phyloP scores from a whole-genome alignment of 2,888 invertebrate genomes.

The Lingula anatina region DNA sequence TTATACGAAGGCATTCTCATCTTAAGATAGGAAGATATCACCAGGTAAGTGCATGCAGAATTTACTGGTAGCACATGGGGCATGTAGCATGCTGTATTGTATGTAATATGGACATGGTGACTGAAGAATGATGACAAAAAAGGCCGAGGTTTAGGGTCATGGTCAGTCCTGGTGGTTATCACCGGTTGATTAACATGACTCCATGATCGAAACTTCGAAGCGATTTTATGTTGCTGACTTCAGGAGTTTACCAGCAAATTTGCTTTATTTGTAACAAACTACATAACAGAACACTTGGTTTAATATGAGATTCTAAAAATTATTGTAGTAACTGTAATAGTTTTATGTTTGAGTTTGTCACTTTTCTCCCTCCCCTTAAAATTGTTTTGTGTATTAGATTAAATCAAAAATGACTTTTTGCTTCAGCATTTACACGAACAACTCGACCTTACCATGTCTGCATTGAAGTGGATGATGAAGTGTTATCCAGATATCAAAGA shows the following conservation, averaged over 20 bases:
- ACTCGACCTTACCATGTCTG: slow-evolving; percentile 87
- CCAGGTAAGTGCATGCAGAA: slow-evolving; percentile 58
- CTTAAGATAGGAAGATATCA: slow-evolving; percentile 96
- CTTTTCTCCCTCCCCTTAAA: neutral
- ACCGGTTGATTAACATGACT: too few relatives aligned
- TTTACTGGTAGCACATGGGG: too few relatives aligned
- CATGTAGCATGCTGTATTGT: too few relatives aligned
- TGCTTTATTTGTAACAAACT: too few relatives aligned
- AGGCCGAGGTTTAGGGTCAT: slow-evolving; percentile 43
- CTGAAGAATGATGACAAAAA: slow-evolving; percentile 40
- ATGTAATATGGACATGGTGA: too few relatives aligned
- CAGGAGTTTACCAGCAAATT: neutral
- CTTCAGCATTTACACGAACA: slow-evolving; percentile 85
- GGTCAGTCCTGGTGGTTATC: too few relatives aligned
- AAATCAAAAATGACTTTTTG: too few relatives aligned
- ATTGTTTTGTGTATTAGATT: too few relatives aligned
- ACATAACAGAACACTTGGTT: neutral
- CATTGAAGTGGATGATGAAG: slow-evolving; percentile 97
- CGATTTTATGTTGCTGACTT: neutral
- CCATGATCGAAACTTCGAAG: neutral
- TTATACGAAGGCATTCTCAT: slow-evolving; percentile 98
- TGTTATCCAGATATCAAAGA: slow-evolving; percentile 95
- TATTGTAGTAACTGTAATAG: neutral
- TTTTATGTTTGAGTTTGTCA: neutral
- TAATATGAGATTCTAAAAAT: neutral